Base-by-base conservation (phyloP, 1,140 invertebrate species). In the Spodoptera litura region DNA sequence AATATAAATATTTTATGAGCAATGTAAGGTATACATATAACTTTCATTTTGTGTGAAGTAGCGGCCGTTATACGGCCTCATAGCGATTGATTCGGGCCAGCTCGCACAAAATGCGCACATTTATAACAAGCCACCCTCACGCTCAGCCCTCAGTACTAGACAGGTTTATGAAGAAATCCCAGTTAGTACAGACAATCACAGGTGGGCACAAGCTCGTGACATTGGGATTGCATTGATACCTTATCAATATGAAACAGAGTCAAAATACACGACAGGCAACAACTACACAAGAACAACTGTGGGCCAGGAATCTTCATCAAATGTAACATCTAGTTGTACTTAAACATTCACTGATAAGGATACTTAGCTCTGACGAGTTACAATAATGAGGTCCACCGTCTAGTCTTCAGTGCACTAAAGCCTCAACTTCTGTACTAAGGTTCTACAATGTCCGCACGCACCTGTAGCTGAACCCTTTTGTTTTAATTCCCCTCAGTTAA, bases 401-500 rank as follows among this genome's bases (percentile, higher is more conserved):
- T 44, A 44, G 38, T 8, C 9, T 6, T 44, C 38, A 44, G 9
- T 31, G 1, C 38, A 44, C 38, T 13, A 35, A 12, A 35, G 12
- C 3, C 27, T 11, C 20, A 11, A 49, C 64, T 68, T 68, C 20
- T 68, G 64, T 52, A 51, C 3, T 31, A 52, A 44, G 4, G 4
- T 5, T 27, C n/a, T 11, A 31, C 12, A 13, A 0, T 53, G 12
- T 52, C 10, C 15, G 8, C 12, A n/a, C 61, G 49, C 64, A 68
- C 64, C 64, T 68, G 66, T 70, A 70, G 66, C 49, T 31, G 49
- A 53, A 53, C 11, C 49, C 38, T 38, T 70, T 70, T 70, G 49
- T 52, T 70, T 70, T 31, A 70, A 12, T 11, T 35, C 44, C 64
- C 66, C 66, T 27, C 66, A 53, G 66, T 70, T 70, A 70, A 70